Conservation (phyloP, 2,113 vertebrate genomes). For the Clarias batrachus region DNA sequence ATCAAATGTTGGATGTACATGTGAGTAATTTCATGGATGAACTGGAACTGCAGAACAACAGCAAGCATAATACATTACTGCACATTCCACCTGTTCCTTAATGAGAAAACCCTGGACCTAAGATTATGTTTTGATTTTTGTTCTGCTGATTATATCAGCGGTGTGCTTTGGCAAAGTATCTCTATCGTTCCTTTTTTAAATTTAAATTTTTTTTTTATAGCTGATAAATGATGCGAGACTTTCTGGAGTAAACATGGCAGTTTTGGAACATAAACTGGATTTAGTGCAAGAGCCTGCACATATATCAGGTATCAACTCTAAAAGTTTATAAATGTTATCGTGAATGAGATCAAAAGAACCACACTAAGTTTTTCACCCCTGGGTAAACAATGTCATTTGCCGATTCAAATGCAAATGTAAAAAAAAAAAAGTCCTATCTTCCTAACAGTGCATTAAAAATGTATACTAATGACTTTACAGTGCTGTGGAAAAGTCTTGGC, state of each 20-base stretch:
- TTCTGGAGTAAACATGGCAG: conserved; percentile 57
- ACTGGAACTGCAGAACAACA: conserved; percentile 70
- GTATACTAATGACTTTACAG: conserved; percentile 10
- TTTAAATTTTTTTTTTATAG: conserved; percentile 36
- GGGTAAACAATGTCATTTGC: not conserved
- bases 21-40: conserved; percentile 73
- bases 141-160: conserved; percentile 56
- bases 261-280: conserved; percentile 11
- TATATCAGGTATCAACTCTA: conserved; percentile 28
- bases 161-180: conserved; percentile 58
- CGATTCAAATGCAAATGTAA: not conserved
- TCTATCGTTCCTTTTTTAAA: conserved; percentile 40
- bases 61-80: conserved; percentile 58
- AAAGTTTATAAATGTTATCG: conserved; percentile 28
- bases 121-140: conserved; percentile 54
- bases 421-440: not conserved
- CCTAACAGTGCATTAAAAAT: not conserved
- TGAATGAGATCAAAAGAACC: conserved; percentile 33
- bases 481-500: no score
- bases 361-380: not conserved
- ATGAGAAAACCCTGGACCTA: conserved; percentile 47
- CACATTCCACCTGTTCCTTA: conserved; percentile 67
- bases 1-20: conserved; percentile 71
- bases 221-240: conserved; percentile 49
- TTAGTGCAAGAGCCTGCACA: not conserved